phyloP scores from a whole-genome alignment of 1,140 invertebrate genomes.

The Argopecten irradians region DNA sequence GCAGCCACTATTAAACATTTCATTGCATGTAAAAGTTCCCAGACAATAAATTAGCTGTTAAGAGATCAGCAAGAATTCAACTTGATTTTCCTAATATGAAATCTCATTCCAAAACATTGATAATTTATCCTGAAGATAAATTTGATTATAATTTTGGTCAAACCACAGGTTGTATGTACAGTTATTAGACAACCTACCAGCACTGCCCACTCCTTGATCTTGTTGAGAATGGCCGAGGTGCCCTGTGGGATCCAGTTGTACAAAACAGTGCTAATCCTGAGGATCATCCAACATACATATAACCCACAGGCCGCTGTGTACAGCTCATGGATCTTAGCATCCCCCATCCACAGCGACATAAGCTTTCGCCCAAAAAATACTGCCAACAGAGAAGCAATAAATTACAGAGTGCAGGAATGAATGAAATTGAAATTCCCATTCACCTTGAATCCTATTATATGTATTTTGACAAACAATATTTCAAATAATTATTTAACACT shows the following conservation, averaged over 20 bases:
- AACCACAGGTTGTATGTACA: too few species aligned
- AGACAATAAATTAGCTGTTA: too few species aligned
- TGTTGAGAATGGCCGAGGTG: slow-evolving; percentile 85
- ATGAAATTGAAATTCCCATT: background rate
- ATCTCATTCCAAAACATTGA: too few species aligned
- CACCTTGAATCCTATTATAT: background rate
- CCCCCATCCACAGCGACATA: slow-evolving; percentile 88
- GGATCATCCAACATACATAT: slow-evolving; percentile 93
- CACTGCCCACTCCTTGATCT: slow-evolving; percentile 85
- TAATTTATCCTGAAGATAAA: background rate
- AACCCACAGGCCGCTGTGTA: slow-evolving; percentile 96
- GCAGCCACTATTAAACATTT: background rate
- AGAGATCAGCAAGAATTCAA: too few species aligned
- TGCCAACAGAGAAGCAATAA: slow-evolving; percentile 57
- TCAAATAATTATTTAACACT: background rate
- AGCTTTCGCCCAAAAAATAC: slow-evolving; percentile 91
- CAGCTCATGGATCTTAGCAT: slow-evolving; percentile 90
- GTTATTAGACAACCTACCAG: slow-evolving; percentile 71
- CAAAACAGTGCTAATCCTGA: slow-evolving; percentile 87
- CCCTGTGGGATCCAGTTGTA: slow-evolving; percentile 93
- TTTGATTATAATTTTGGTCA: too few species aligned
- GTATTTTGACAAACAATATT: background rate
- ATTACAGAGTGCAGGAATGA: background rate
- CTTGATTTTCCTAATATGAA: too few species aligned
- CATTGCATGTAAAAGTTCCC: too few species aligned